These are phyloP conservation scores for Coelopa pilipes DNA, from an alignment of 2,888 invertebrate species.

Conservation along the genomic window DNA sequence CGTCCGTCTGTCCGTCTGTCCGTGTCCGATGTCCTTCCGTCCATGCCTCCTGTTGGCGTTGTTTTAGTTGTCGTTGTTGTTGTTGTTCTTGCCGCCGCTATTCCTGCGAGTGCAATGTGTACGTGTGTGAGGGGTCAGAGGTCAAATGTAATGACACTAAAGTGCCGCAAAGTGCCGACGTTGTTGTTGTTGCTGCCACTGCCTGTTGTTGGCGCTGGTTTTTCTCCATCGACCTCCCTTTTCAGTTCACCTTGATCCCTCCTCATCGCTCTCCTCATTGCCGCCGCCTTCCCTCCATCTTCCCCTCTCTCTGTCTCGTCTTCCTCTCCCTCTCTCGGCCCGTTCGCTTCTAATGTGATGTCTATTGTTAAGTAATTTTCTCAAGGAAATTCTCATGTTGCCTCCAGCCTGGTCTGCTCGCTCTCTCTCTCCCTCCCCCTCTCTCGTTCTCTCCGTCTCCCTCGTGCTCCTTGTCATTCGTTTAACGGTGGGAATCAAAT, in stretches of 20 bases:
- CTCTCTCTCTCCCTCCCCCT: too few species aligned
- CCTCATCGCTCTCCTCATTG: too few species aligned
- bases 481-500: slow-evolving; percentile 23
- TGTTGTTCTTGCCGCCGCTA: not conserved
- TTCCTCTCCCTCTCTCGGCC: too few species aligned
- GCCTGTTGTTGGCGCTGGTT: not conserved
- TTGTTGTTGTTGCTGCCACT: not conserved
- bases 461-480: slow-evolving; percentile 22
- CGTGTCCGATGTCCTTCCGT: too few species aligned
- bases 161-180: slow-evolving; percentile 3
- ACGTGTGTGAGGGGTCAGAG: slow-evolving; percentile 7
- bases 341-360: not conserved
- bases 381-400: slow-evolving; percentile 22
- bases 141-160: slow-evolving; percentile 21
- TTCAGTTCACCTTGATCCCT: too few species aligned
- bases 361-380: slow-evolving; percentile 25
- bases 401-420: not conserved
- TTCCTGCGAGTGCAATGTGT: not conserved
- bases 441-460: too few species aligned
- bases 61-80: not conserved
- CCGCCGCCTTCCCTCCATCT: not conserved
- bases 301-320: too few species aligned
- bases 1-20: too few species aligned
- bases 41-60: not conserved
- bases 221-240: not conserved